Conservation (phyloP, 1,140 invertebrate genomes). For the Drosophila arawakana region DNA sequence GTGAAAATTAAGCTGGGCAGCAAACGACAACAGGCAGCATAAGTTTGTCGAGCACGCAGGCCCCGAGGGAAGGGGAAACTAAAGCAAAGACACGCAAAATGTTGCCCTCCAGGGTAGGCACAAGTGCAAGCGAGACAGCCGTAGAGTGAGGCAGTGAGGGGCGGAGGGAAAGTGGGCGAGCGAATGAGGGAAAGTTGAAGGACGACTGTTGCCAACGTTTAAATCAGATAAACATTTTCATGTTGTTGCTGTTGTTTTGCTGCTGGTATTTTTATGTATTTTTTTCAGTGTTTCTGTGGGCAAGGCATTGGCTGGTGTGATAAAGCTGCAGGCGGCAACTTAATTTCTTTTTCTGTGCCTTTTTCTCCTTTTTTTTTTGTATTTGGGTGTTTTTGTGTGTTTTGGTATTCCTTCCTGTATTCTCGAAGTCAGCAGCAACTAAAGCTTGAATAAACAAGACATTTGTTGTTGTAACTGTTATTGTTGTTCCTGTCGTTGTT, state of each 20-base stretch:
- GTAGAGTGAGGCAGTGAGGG: background rate
- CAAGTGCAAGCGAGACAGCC: background rate
- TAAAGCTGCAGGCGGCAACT: constrained; percentile 78
- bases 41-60: constrained; percentile 57
- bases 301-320: constrained; percentile 61
- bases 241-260: constrained; percentile 50
- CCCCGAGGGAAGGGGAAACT: constrained; percentile 5
- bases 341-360: constrained; percentile 64
- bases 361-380: constrained; percentile 29
- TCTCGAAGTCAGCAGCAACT: constrained; percentile 26
- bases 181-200: constrained; percentile 17
- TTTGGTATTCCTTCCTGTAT: background rate
- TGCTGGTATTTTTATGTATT: constrained; percentile 21
- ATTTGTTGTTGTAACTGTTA: constrained; percentile 55
- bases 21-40: constrained; percentile 54
- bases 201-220: constrained; percentile 71
- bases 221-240: constrained; percentile 78
- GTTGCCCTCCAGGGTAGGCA: constrained; percentile 32
- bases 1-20: constrained; percentile 72
- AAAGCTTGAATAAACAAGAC: constrained; percentile 71
- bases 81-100: constrained; percentile 64
- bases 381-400: constrained; percentile 12
- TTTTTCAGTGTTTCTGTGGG: background rate
- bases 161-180: background rate
- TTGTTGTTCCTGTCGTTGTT: constrained; percentile 1